Evolutionary conservation across 2,113 vertebrate species (phyloP), one percentile per base, ranked within the genome.

Genomic region (Crotalus tigris): DNA sequence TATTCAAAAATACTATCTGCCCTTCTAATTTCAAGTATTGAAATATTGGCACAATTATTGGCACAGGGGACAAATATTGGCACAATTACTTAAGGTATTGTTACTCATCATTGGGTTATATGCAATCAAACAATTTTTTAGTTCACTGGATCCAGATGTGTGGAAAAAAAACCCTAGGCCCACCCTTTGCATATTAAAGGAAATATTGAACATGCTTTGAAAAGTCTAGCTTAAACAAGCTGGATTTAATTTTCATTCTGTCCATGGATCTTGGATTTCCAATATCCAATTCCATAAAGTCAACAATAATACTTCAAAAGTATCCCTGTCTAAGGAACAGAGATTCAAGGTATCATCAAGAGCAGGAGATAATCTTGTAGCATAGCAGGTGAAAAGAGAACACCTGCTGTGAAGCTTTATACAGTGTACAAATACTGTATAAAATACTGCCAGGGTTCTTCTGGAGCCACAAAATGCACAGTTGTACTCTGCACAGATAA

Each of bases 321-420:
- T 19, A 94, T 92, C 94, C 95, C 93, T 95, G 94, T 96, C 90
- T 95, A 89, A 96, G 91, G 92, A 95, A 95, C 95, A 96, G 94
- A 94, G 54, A 92, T 88, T 51, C 53, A 24, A 95, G 87, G 44
- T 89, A 93, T 94, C 0, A 0, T 90, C 94, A 93, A 29, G 21
- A 5, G 91, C 64, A 95, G 94, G 93, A 95, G 92, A 95, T 95
- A 97, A 96, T 94, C 94, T 92, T 88, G 49, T 58, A 85, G 94
- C 24, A 87, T 17, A 49, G 61, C 59, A 94, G 91, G 58, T 93
- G 91, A 97, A 97, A 96, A 94, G 92, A 5, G 4, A 93, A 57
- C 90, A 94, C 95, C 81, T 81, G 91, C 92, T 53, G 88, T 0
- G 64, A 90, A 96, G 95, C 39, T 93, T 95, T 93, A 92, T 89